Base-by-base conservation (phyloP, 1,140 invertebrate species). In the Megalonaias nervosa region DNA sequence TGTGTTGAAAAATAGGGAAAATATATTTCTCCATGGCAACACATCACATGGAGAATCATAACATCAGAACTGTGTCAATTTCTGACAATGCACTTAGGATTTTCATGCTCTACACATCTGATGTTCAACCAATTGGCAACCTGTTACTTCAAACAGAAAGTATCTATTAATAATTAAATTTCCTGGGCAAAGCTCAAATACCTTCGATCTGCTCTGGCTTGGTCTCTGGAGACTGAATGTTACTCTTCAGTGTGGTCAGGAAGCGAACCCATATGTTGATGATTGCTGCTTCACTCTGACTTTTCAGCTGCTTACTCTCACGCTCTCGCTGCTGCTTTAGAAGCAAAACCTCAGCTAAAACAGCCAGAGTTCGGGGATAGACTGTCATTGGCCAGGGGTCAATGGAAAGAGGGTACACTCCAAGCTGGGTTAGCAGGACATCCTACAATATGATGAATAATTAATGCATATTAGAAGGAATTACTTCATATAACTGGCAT, bases 261-360 rank as follows among this genome's bases (percentile, higher is more conserved):
- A 98, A 92, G 86, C 96, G 93, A 86, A 96, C 94, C 96, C 97
- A 98, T 85, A 98, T 97, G 61, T 94, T 94, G 12, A 98, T 94
- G 78, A 96, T 96, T 13, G 95, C 94, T 48, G 94, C 93, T 92
- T 98, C 97, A 67, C 84, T 89, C 68, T 88, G 84, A 77, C 83
- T 87, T 75, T 88, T 86, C 11, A 86, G 58, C 9, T 67, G 60
- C 31, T 85, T 84, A 4, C 78, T 75, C 60, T 86, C 75, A 86
- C 96, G 95, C 84, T 98, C 96, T 59, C 94, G 93, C 84, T 96
- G 94, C 48, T 95, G 94, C 89, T 96, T 95, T 62, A 96, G 90
- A 16, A 98, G 87, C 17, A 92, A 70, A 4, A 94, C 92, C 89
- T 95, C 95, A 31, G 95, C 94, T 67, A 96, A 91, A 17, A 97